These are phyloP conservation scores for Halictus rubicundus DNA, from an alignment of 1,140 invertebrate species.

Conservation along the genomic window DNA sequence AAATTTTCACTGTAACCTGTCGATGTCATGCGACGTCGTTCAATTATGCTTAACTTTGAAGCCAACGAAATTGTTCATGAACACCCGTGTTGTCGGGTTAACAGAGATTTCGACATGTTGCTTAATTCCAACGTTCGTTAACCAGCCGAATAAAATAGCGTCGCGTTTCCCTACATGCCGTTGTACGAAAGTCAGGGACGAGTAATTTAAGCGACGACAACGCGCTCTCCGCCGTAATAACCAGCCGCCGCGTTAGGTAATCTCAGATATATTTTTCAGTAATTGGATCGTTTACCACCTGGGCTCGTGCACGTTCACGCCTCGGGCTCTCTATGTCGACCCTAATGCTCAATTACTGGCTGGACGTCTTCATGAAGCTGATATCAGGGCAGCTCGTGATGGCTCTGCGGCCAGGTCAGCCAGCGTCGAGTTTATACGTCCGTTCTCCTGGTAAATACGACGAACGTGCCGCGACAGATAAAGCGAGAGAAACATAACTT, in stretches of 20 bases:
- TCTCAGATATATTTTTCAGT: slow-evolving; percentile 53
- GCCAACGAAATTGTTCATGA: background rate
- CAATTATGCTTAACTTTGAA: background rate
- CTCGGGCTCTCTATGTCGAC: slow-evolving; percentile 25
- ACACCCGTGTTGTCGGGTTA: background rate
- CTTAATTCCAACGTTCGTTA: slow-evolving; percentile 9
- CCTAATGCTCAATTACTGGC: slow-evolving; percentile 55
- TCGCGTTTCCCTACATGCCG: background rate
- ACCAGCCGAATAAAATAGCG: background rate
- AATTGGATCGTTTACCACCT: slow-evolving; percentile 59
- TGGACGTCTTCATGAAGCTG: slow-evolving; percentile 45
- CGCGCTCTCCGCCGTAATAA: slow-evolving; percentile 25
- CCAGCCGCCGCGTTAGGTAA: slow-evolving; percentile 23
- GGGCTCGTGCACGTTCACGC: slow-evolving; percentile 33
- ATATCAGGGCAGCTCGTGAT: slow-evolving; percentile 23
- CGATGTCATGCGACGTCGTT: background rate
- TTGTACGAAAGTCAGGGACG: too few species aligned
- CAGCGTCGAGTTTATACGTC: slow-evolving; percentile 18
- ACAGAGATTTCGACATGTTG: slow-evolving; percentile 13
- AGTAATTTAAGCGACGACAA: background rate
- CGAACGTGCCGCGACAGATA: slow-evolving; percentile 31
- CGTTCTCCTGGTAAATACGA: slow-evolving; percentile 25
- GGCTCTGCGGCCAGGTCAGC: background rate
- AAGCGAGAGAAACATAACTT: background rate
- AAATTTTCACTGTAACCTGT: background rate